Evolutionary conservation across 2,113 vertebrate genomes (phyloP), one percentile per base, ranked within the genome.

Genomic region (Protobothrops mucrosquamatus): DNA sequence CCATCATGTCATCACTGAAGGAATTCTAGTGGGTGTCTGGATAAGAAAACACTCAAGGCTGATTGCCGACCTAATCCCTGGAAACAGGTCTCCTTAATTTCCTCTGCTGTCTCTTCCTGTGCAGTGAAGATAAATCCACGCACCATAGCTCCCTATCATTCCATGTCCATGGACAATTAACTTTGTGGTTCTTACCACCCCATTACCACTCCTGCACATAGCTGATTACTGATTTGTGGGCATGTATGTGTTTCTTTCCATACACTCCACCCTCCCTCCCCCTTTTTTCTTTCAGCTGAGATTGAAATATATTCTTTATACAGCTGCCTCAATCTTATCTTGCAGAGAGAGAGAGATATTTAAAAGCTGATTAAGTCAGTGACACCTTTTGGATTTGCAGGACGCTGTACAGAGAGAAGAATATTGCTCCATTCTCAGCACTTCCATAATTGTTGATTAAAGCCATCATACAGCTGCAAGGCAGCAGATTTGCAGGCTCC

Each of bases 401-500:
- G 59, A 59, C 87, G 94, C 57, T 81, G 94, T 85, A 88, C 85
- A 64, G 90, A 39, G n/a, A 92, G 64, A 48, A 69, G 57, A 94
- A 81, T 52, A 93, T 95, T 95, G 92, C 59, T 93, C 23, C 34
- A 89, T 93, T 55, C 94, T 95, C 56, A 94, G 85, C 95, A 94
- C 43, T 93, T 95, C 48, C 93, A 94, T 94, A 93, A 92, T 91
- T 0, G 1, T 93, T 95, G 95, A 93, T 94, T 95, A 92, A 95
- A 93, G 48, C 93, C 89, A 89, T 24, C 54, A 85, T 93, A 39
- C 57, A 93, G 89, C 93, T 94, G 81, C 64, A 92, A 88, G 94
- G 90, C 88, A 94, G 69, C 92, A 94, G 93, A 96, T 96, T 93
- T 96, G 92, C 86, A 92, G 86, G 29, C 95, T 97, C n/a, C 69